Percentiles rank a stretch among this genome's conserved stretches.
Conservation (phyloP, 2,888 invertebrate genomes). For the Volucella inanis region DNA sequence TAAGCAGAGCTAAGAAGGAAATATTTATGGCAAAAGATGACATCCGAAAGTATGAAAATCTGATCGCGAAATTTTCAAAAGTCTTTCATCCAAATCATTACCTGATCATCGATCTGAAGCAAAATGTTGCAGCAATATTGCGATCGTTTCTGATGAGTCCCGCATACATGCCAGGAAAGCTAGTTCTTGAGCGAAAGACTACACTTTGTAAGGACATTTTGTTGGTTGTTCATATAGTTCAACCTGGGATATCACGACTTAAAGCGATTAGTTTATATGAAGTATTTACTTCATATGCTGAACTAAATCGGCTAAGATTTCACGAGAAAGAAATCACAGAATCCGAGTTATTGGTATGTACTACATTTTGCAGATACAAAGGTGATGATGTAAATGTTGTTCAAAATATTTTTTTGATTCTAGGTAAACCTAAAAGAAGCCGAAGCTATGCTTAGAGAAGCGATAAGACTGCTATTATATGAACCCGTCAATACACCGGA, state of each 20-base stretch:
- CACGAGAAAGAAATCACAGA: slow-evolving; percentile 78
- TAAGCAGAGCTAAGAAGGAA: slow-evolving; percentile 83
- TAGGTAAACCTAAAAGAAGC: slow-evolving; percentile 85
- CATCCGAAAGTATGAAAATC: slow-evolving; percentile 82
- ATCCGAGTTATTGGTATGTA: slow-evolving; percentile 77
- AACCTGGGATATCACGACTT: slow-evolving; percentile 84
- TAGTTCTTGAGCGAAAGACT: slow-evolving; percentile 86
- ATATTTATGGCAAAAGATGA: slow-evolving; percentile 83
- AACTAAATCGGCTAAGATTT: slow-evolving; percentile 83
- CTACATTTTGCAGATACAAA: not conserved
- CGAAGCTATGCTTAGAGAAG: slow-evolving; percentile 85
- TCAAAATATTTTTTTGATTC: slow-evolving; percentile 23
- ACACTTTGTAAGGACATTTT: slow-evolving; percentile 87
- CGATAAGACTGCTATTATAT: slow-evolving; percentile 87
- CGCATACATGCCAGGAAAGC: slow-evolving; percentile 84
- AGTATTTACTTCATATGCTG: slow-evolving; percentile 87
- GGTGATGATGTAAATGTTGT: not conserved
- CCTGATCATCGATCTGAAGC: slow-evolving; percentile 87
- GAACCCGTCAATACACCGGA: slow-evolving; percentile 90
- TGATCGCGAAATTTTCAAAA: slow-evolving; percentile 84
- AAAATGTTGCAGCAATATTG: slow-evolving; percentile 86
- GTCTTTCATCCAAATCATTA: slow-evolving; percentile 88
- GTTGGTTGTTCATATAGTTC: slow-evolving; percentile 86
- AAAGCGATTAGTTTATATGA: slow-evolving; percentile 90
- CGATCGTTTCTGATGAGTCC: slow-evolving; percentile 84